Evolutionary conservation across 2,888 invertebrate genomes (phyloP), one percentile per base, ranked within the genome.

Genomic region (Aleiodes alternator): DNA sequence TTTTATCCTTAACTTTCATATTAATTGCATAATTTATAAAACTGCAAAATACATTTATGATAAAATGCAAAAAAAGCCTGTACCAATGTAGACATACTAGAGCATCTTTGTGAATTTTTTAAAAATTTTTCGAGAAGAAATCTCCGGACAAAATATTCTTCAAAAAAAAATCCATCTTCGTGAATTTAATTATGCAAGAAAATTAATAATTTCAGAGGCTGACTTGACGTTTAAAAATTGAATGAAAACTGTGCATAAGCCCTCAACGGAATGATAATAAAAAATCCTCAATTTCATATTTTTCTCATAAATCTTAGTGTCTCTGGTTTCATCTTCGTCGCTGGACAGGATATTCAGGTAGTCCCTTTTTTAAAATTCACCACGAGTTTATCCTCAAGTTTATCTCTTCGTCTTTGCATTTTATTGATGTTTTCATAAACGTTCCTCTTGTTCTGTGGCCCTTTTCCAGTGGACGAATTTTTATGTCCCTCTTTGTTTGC

Each of bases 271-370:
- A 81, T 86, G 9, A 43, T 55, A 55, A 55, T 7, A 12, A 11
- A n/a, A 55, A 31, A 59, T 59, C 31, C 34, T 8, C 38, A 34
- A 11, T 86, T 73, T 68, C 56, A 84, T 84, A 84, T 84, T 84
- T 84, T 82, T 78, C 79, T 80, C 84, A 83, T 83, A 85, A 87
- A 87, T 86, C 82, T 84, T 73, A 73, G 59, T 70, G 79, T 79
- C 78, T 83, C 84, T 81, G 82, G 79, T 70, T 61, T 64, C 82
- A 77, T 80, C 83, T 8, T 87, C 87, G 81, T 86, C 86, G 82
- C 83, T 85, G 84, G 83, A 87, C 83, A 82, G 82, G 75, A 87
- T 87, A 83, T 88, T 87, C 84, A 88, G 88, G 84, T 88, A 88
- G 23, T 2, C 23, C 84, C 87, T 78, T 87, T 82, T 80, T 78